phyloP scores from a whole-genome alignment of 2,797 vertebrate species.

The Bovichtus diacanthus region DNA sequence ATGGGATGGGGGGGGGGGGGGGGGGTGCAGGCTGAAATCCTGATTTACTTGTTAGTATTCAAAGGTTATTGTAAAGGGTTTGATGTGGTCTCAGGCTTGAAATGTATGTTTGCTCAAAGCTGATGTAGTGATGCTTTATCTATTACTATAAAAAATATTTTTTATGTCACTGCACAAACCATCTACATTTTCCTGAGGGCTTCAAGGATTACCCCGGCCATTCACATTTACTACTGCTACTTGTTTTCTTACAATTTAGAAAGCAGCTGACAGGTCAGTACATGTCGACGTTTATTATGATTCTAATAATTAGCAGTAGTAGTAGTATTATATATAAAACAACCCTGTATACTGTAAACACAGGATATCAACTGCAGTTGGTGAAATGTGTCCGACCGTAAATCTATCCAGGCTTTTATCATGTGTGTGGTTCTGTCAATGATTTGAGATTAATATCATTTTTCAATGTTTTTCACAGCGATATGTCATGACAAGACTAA shows the following conservation, averaged over 20 bases:
- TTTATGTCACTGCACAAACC: conserved; percentile 8
- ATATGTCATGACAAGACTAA: not conserved
- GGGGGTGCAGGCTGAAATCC: conserved; percentile 48
- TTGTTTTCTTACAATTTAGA: not conserved
- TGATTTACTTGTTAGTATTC: conserved; percentile 65
- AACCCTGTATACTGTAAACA: not conserved
- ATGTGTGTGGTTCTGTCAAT: not conserved
- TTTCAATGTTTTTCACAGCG: not conserved
- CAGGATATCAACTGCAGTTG: not conserved
- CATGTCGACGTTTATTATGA: not conserved
- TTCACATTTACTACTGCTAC: not conserved
- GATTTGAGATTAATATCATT: not conserved
- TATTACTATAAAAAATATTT: not conserved
- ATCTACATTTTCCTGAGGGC: not conserved
- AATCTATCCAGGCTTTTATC: not conserved
- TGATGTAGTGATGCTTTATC: conserved; percentile 24
- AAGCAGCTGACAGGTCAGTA: not conserved
- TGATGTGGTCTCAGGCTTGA: conserved; percentile 33
- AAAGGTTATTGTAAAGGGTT: conserved; percentile 40
- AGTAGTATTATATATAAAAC: not conserved
- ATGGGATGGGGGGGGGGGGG: conserved; percentile 41
- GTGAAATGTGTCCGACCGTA: not conserved
- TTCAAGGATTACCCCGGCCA: not conserved
- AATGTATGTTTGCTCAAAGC: conserved; percentile 50
- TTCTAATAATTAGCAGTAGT: not conserved